Conservation (phyloP, 2,113 vertebrate species). For the Gavialis gangeticus region DNA sequence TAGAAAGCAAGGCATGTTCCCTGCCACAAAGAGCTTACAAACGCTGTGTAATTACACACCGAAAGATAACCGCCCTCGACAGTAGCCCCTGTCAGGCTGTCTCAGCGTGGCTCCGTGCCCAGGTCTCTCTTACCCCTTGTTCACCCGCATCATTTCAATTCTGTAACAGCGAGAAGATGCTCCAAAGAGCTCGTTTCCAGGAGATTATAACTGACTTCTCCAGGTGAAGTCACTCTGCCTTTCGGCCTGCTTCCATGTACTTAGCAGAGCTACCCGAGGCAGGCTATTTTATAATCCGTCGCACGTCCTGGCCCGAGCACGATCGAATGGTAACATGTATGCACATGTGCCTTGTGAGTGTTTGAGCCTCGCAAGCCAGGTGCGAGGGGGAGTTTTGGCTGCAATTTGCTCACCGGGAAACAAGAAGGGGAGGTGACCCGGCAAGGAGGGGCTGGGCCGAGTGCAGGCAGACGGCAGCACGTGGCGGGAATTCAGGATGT, state of each 20-base stretch:
- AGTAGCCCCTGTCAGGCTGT: neutral
- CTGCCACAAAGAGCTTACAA: neutral
- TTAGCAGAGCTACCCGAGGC: neutral
- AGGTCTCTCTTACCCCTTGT: neutral
- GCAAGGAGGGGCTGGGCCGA: neutral
- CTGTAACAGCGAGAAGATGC: fast-evolving
- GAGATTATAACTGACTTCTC: neutral
- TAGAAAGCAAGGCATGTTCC: no score
- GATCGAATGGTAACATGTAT: fast-evolving
- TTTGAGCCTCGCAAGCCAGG: neutral
- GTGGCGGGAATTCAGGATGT: neutral
- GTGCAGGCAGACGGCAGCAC: neutral
- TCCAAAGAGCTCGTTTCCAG: fast-evolving
- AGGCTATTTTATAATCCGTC: neutral
- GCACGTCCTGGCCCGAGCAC: neutral
- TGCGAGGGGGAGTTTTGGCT: neutral
- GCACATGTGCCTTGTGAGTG: neutral
- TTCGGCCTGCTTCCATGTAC: neutral
- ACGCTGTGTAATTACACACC: neutral
- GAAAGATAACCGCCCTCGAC: neutral
- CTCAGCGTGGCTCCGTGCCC: neutral
- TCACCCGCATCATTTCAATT: neutral
- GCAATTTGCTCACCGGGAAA: neutral
- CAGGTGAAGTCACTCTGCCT: neutral
- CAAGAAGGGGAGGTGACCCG: neutral